Conservation (phyloP, 1,140 invertebrate species). For the Nylanderia fulva region DNA sequence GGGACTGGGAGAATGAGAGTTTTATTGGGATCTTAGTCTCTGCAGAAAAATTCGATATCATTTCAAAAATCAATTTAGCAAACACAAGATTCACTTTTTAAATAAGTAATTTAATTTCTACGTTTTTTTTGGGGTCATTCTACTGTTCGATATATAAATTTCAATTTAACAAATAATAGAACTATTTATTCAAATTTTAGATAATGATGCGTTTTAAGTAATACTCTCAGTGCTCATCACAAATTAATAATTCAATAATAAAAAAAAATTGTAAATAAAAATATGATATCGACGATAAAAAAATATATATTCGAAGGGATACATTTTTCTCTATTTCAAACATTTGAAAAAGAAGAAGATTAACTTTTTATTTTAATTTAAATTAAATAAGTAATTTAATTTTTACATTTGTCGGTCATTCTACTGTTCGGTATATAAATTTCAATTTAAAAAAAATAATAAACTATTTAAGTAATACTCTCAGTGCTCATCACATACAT, state of each 20-base stretch:
- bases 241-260: background rate
- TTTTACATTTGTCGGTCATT: background rate
- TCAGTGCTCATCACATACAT: background rate
- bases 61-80: background rate
- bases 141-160: background rate
- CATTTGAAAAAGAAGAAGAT: background rate
- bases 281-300: background rate
- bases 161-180: background rate
- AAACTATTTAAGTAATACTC: background rate
- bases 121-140: background rate
- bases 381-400: conserved; percentile 4
- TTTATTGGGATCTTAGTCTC: background rate
- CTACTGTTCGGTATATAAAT: background rate
- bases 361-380: background rate
- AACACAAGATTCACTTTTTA: background rate
- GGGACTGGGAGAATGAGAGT: conserved; percentile 7
- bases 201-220: too few relatives aligned
- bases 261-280: background rate
- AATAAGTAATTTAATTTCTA: background rate
- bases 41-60: background rate
- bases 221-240: background rate
- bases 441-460: background rate
- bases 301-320: background rate
- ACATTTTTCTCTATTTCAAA: background rate
- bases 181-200: too few relatives aligned